Percentiles rank a stretch among this genome's conserved stretches.
phyloP scores from a whole-genome alignment of 2,113 vertebrate genomes.

The Platichthys stellatus region DNA sequence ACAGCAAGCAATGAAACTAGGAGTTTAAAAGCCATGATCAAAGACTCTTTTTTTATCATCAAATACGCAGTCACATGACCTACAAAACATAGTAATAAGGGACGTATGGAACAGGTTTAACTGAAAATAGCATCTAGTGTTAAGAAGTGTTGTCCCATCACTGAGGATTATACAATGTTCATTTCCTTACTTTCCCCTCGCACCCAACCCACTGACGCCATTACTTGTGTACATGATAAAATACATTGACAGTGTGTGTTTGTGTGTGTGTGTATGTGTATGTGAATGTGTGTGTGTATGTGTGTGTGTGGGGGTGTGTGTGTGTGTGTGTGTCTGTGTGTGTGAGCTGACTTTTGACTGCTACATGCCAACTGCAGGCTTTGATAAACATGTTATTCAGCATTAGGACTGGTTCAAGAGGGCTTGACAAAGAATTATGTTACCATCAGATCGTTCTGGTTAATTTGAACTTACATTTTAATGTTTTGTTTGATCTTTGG shows the following conservation, averaged over 20 bases:
- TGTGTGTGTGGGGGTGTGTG: no score
- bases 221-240: neutral
- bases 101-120: neutral
- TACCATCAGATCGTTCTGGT: neutral
- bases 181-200: neutral
- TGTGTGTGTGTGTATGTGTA: no score
- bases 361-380: conserved; percentile 6
- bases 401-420: neutral
- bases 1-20: neutral
- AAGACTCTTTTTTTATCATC: neutral
- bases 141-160: neutral
- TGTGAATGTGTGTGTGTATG: no score
- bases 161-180: neutral
- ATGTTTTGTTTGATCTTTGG: neutral
- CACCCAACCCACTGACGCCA: neutral
- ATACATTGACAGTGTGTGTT: no score
- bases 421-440: neutral
- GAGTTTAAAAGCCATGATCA: neutral
- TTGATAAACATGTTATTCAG: conserved; percentile 19
- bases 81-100: neutral
- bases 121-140: neutral
- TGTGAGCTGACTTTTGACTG: neutral
- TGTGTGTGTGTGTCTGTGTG: no score
- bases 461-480: conserved; percentile 4
- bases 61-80: neutral